Evolutionary conservation across 2,888 invertebrate genomes (phyloP).

Genomic region (Apodemia hepburni): DNA sequence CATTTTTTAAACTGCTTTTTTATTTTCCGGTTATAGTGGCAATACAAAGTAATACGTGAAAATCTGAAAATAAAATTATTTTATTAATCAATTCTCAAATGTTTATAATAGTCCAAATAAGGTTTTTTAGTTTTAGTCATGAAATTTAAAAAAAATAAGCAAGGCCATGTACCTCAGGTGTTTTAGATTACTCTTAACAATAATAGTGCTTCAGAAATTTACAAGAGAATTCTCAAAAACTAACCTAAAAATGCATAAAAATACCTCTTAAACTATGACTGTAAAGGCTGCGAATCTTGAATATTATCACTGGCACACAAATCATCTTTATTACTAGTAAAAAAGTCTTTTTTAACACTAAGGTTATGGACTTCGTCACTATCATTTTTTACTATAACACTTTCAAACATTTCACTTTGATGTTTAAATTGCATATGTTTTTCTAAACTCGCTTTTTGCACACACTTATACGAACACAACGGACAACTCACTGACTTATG

Average conservation of each 20-base stretch:
- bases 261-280: slow-evolving; percentile 37
- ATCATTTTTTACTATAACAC: slow-evolving; percentile 26
- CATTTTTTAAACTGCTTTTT: no score
- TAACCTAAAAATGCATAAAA: slow-evolving; percentile 16
- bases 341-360: slow-evolving; percentile 32
- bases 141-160: no score
- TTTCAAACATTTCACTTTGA: slow-evolving; percentile 33
- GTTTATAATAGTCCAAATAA: no score
- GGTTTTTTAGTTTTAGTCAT: no score
- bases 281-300: slow-evolving; percentile 33
- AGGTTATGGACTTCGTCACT: slow-evolving; percentile 31
- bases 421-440: slow-evolving; percentile 71
- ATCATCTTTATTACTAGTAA: slow-evolving; percentile 9
- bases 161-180: no score
- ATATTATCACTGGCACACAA: slow-evolving; percentile 28
- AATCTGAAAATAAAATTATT: no score
- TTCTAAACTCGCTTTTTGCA: slow-evolving; percentile 69
- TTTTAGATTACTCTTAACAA: no score
- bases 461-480: slow-evolving; percentile 62
- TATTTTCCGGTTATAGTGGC: no score
- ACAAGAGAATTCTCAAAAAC: slow-evolving; percentile 7
- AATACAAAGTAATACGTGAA: no score
- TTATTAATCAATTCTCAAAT: no score
- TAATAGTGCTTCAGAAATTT: no score
- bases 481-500: slow-evolving; percentile 69